These are phyloP conservation scores for Leptinotarsa texana DNA, from an alignment of 1,140 invertebrate species.

Conservation along the genomic window DNA sequence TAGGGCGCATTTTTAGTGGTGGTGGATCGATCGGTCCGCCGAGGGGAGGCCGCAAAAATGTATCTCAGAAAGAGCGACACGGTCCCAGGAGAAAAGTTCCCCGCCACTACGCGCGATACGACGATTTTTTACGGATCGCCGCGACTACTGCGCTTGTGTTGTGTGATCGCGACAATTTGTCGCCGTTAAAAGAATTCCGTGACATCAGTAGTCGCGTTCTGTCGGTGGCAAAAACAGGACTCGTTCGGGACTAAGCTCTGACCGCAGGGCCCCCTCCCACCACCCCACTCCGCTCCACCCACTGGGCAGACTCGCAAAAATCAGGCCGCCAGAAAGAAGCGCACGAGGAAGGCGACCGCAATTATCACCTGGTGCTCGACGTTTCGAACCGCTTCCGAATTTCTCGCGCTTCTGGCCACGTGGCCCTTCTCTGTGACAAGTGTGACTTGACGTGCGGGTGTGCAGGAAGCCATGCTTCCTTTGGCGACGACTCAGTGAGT, in stretches of 20 bases:
- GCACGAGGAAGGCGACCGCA: conserved; percentile 47
- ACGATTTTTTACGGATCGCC: conserved; percentile 43
- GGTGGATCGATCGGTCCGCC: conserved; percentile 53
- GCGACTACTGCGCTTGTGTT: conserved; percentile 50
- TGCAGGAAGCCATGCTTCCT: conserved; percentile 53
- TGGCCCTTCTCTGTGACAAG: conserved; percentile 8
- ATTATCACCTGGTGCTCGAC: conserved; percentile 54
- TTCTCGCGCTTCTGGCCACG: conserved; percentile 32
- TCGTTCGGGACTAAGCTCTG: conserved; percentile 44
- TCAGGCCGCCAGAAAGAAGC: conserved; percentile 58
- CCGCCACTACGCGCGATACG: conserved; percentile 40
- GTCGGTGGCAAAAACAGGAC: conserved; percentile 56
- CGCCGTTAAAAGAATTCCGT: conserved; percentile 57
- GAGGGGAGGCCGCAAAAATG: conserved; percentile 43
- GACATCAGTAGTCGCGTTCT: conserved; percentile 56
- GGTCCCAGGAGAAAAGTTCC: conserved; percentile 34
- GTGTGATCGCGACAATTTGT: conserved; percentile 56
- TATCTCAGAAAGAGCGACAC: conserved; percentile 32
- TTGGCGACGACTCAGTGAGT: conserved; percentile 53
- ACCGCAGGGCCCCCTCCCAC: conserved; percentile 40
- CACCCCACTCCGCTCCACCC: conserved; percentile 54
- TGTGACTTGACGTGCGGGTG: conserved; percentile 31
- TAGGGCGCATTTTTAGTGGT: conserved; percentile 56
- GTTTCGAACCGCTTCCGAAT: conserved; percentile 39
- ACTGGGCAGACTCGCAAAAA: conserved; percentile 62